A percentile compares a stretch with the other conserved stretches of the same genome.
phyloP scores from a whole-genome alignment of 2,888 invertebrate genomes.

The Sesia apiformis region DNA sequence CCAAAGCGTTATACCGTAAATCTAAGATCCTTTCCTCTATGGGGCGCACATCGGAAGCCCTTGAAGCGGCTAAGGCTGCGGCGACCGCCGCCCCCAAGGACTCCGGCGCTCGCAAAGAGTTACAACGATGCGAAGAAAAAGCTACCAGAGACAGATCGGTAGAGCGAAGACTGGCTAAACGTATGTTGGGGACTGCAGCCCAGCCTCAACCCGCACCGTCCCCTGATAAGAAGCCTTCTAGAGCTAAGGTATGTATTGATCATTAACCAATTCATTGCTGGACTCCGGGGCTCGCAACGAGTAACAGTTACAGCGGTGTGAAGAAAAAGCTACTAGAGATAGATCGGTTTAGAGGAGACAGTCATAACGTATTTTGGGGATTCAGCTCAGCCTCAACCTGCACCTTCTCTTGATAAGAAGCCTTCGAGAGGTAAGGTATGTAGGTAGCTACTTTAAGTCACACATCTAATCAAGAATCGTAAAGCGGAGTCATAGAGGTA shows the following conservation, averaged over 20 bases:
- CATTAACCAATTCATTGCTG: neutral
- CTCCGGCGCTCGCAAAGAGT: constrained; percentile 31
- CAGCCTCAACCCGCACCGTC: constrained; percentile 11
- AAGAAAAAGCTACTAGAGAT: constrained; percentile 39
- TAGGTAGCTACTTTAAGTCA: neutral
- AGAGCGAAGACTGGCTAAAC: constrained; percentile 35
- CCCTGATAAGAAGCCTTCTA: constrained; percentile 54
- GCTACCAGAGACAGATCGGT: constrained; percentile 47
- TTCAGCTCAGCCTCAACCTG: constrained; percentile 12
- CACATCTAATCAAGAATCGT: too few species aligned
- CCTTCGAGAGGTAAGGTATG: constrained; percentile 50
- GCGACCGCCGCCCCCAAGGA: constrained; percentile 56
- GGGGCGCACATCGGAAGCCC: constrained; percentile 80
- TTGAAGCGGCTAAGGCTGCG: constrained; percentile 68
- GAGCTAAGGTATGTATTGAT: constrained; percentile 38
- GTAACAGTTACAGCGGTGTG: neutral
- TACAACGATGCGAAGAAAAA: neutral
- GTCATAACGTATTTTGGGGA: constrained; percentile 35
- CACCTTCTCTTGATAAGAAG: constrained; percentile 41
- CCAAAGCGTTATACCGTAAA: constrained; percentile 92
- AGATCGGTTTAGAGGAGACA: constrained; percentile 33
- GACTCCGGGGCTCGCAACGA: constrained; percentile 42
- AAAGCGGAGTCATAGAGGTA: too few species aligned
- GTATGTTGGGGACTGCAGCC: constrained; percentile 29
- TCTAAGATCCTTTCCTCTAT: constrained; percentile 57